Conservation (phyloP, 2,888 invertebrate genomes). For the Pantelozetes paolii region DNA sequence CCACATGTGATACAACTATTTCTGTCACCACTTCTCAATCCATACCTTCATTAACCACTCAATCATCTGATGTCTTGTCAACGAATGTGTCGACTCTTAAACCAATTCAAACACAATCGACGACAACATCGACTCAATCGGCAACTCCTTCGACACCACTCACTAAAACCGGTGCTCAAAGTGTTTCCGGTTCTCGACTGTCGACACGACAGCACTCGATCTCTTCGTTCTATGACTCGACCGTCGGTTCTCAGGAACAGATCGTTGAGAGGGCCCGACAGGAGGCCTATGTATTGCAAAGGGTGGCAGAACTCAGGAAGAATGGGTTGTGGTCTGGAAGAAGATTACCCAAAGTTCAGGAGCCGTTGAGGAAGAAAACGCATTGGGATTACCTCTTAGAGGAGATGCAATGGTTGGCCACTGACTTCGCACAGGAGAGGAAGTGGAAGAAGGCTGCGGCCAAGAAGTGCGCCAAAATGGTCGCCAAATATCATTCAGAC, state of each 20-base stretch:
- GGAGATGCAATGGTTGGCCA: slow-evolving; percentile 97
- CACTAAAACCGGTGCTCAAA: no score
- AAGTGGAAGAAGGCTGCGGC: slow-evolving; percentile 97
- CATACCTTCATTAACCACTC: slow-evolving; percentile 21
- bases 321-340: slow-evolving; percentile 93
- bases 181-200: slow-evolving; percentile 40
- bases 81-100: slow-evolving; percentile 50
- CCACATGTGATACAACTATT: neutral
- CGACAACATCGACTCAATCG: slow-evolving; percentile 31
- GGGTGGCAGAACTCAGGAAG: slow-evolving; percentile 83
- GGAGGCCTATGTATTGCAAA: slow-evolving; percentile 89
- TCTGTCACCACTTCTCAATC: neutral
- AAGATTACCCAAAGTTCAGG: slow-evolving; percentile 83
- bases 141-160: neutral
- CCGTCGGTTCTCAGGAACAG: slow-evolving; percentile 62
- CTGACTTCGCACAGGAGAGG: slow-evolving; percentile 94
- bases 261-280: slow-evolving; percentile 81
- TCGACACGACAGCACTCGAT: slow-evolving; percentile 48
- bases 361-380: slow-evolving; percentile 81
- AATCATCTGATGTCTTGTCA: slow-evolving; percentile 42
- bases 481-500: slow-evolving; percentile 73
- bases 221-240: slow-evolving; percentile 52
- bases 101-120: slow-evolving; percentile 36
- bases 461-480: slow-evolving; percentile 84
- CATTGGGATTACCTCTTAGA: slow-evolving; percentile 99